Percentiles rank a stretch among this genome's conserved stretches.
phyloP scores from a whole-genome alignment of 2,888 invertebrate genomes.

The Dromius quadrimaculatus region DNA sequence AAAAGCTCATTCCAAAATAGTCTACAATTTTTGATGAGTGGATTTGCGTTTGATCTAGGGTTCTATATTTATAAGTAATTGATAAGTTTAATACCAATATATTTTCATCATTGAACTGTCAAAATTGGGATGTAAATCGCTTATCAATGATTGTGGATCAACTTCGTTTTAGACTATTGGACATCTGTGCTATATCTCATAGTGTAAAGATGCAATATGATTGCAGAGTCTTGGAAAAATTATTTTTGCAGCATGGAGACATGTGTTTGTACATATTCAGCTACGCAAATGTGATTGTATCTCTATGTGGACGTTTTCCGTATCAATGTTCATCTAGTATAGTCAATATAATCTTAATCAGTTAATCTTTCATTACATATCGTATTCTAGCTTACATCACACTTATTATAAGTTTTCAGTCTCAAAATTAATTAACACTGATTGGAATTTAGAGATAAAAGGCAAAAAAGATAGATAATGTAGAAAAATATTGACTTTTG shows the following conservation, averaged over 20 bases:
- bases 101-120: too few species aligned
- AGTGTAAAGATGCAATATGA: too few species aligned
- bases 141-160: too few species aligned
- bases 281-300: slow-evolving; percentile 2
- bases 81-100: too few species aligned
- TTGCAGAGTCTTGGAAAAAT: background rate
- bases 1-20: too few species aligned
- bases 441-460: slow-evolving; percentile 30
- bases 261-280: slow-evolving; percentile 5
- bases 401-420: slow-evolving; percentile 46
- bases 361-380: slow-evolving; percentile 3
- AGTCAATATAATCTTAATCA: slow-evolving; percentile 11
- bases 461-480: slow-evolving; percentile 18
- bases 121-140: too few species aligned
- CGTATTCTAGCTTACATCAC: slow-evolving; percentile 21
- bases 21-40: too few species aligned
- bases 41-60: too few species aligned
- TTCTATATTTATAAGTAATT: too few species aligned
- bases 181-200: too few species aligned
- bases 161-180: too few species aligned
- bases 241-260: background rate
- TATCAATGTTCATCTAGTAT: slow-evolving; percentile 22
- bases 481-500: too few species aligned
- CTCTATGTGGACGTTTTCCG: slow-evolving; percentile 34
- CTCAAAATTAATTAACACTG: slow-evolving; percentile 50